Evolutionary conservation across 2,797 vertebrate species (phyloP).

Genomic region (Melanotaenia boesemani): DNA sequence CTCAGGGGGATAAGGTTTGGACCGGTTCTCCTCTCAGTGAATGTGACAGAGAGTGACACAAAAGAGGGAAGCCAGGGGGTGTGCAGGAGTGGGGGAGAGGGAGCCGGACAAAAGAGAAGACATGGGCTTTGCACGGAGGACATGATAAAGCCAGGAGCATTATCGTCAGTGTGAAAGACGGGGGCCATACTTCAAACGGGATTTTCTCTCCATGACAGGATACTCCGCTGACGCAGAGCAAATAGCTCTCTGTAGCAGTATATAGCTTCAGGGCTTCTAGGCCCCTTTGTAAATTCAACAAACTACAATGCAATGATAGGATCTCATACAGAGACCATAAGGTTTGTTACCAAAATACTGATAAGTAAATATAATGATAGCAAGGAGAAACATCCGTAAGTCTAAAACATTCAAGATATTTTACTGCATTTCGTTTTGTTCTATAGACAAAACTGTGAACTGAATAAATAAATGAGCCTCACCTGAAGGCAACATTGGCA

Average conservation of each 20-base stretch:
- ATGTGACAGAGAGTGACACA: conserved; percentile 85
- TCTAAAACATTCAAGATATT: conserved; percentile 18
- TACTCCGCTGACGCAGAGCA: conserved; percentile 83
- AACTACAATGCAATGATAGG: conserved; percentile 77
- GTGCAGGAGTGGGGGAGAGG: conserved; percentile 80
- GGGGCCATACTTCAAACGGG: conserved; percentile 89
- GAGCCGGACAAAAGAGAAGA: conserved; percentile 86
- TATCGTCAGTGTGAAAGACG: conserved; percentile 88
- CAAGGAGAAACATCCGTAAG: conserved; percentile 14
- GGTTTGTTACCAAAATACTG: conserved; percentile 40
- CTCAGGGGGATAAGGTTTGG: conserved; percentile 77
- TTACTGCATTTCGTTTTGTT: conserved; percentile 19
- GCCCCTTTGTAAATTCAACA: conserved; percentile 78
- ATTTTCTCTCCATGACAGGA: conserved; percentile 89
- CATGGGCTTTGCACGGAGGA: conserved; percentile 88
- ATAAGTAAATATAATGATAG: conserved; percentile 50
- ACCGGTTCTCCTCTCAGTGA: conserved; percentile 80
- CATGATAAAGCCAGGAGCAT: conserved; percentile 88
- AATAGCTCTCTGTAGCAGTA: conserved; percentile 81
- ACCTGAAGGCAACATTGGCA: conserved; percentile 51
- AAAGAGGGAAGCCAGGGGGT: conserved; percentile 85
- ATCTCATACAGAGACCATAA: conserved; percentile 66
- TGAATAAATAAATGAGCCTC: conserved; percentile 39
- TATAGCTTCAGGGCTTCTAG: conserved; percentile 77
- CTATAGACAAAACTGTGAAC: conserved; percentile 11